Percentiles rank a stretch among this genome's conserved stretches.
phyloP scores from a whole-genome alignment of 2,797 vertebrate genomes.

The Sebastes hopkinsi region DNA sequence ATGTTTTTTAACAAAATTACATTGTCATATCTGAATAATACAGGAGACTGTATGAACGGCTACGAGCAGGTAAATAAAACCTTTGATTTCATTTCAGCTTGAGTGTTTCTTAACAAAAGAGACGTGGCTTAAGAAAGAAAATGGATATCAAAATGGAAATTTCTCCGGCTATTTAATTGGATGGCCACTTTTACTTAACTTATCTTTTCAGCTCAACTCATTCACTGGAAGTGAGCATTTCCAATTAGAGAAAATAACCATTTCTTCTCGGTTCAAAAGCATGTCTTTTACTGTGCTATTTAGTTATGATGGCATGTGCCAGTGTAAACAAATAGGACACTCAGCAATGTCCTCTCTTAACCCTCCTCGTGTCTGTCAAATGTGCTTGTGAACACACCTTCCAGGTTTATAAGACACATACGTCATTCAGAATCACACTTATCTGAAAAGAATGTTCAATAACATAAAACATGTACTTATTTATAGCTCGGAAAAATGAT shows the following conservation, averaged over 20 bases:
- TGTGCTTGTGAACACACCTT: conserved; percentile 27
- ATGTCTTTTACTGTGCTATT: conserved; percentile 58
- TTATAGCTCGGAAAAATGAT: conserved; percentile 62
- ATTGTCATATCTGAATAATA: conserved; percentile 82
- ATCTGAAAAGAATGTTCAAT: conserved; percentile 35
- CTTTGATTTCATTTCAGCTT: conserved; percentile 85
- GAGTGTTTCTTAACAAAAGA: conserved; percentile 84
- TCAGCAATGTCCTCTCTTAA: conserved; percentile 37
- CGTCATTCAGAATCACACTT: conserved; percentile 43
- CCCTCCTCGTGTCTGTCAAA: conserved; percentile 47
- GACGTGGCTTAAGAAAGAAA: conserved; percentile 75
- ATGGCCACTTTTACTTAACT: conserved; percentile 83
- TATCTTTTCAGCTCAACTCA: conserved; percentile 77
- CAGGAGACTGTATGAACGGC: conserved; percentile 71
- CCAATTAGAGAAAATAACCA: conserved; percentile 77
- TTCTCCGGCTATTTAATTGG: conserved; percentile 84
- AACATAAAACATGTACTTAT: conserved; percentile 71
- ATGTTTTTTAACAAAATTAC: conserved; percentile 72
- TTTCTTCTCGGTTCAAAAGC: conserved; percentile 71
- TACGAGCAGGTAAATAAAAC: conserved; percentile 83
- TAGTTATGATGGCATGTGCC: conserved; percentile 57
- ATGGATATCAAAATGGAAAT: conserved; percentile 79
- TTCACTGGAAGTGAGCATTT: conserved; percentile 82
- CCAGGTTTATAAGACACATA: conserved; percentile 40
- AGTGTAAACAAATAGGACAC: conserved; percentile 70